Percentiles rank a stretch among this genome's conserved stretches.
Conservation (phyloP, 1,140 invertebrate species). For the Bombus waltoni region DNA sequence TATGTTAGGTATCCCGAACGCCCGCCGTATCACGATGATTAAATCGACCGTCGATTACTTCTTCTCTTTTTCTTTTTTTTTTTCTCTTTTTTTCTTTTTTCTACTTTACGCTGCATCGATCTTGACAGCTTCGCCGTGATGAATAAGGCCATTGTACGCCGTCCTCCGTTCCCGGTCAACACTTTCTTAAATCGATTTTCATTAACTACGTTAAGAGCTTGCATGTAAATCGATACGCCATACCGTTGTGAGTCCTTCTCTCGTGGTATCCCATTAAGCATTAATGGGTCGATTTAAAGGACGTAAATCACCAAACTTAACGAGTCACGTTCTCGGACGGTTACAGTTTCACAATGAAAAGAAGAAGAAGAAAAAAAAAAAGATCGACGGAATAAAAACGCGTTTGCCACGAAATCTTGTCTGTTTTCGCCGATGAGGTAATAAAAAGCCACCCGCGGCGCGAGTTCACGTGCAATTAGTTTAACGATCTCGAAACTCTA, state of each 20-base stretch:
- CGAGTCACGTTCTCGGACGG: background rate
- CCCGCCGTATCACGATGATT: background rate
- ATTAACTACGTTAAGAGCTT: background rate
- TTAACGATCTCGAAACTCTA: constrained; percentile 49
- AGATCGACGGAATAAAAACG: background rate
- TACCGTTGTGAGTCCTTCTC: background rate
- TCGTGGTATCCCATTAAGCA: background rate
- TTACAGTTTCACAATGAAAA: background rate
- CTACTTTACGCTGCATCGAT: background rate
- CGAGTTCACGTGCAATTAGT: constrained; percentile 64
- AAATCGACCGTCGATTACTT: constrained; percentile 1
- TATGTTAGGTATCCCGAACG: no score
- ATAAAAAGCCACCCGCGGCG: constrained; percentile 54
- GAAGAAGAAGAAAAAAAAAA: no score
- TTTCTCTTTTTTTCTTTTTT: background rate
- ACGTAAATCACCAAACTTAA: constrained; percentile 2
- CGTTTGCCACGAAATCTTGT: background rate
- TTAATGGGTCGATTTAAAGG: constrained; percentile 1
- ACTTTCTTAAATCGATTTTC: constrained; percentile 1
- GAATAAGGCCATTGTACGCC: background rate
- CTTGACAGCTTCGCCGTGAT: background rate
- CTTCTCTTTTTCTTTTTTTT: background rate
- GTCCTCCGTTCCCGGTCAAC: background rate
- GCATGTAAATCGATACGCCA: constrained; percentile 8
- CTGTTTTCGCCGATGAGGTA: background rate